phyloP scores from a whole-genome alignment of 2,113 vertebrate genomes.

The Romanogobio albipinnatus region DNA sequence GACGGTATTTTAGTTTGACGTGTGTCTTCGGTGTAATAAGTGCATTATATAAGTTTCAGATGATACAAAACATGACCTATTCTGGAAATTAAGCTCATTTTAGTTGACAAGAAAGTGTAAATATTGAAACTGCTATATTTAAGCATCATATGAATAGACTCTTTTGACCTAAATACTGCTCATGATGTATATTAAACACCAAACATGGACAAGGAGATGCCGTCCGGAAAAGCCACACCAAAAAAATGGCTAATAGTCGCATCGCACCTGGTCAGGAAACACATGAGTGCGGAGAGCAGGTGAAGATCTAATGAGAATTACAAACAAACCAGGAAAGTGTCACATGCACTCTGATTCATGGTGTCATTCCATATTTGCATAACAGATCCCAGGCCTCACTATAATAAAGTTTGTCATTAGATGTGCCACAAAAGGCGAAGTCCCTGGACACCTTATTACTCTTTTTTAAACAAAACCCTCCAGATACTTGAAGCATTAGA shows the following conservation, averaged over 20 bases:
- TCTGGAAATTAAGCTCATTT: too few species aligned
- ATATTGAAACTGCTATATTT: too few species aligned
- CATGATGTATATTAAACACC: not conserved
- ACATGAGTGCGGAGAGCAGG: not conserved
- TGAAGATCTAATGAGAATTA: not conserved
- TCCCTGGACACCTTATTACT: conserved; percentile 44
- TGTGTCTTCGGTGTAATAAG: not conserved
- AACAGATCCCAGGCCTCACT: not conserved
- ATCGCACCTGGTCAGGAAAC: not conserved
- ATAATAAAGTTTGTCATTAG: conserved; percentile 1
- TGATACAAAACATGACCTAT: not conserved
- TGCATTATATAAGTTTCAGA: not conserved
- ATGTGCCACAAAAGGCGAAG: conserved; percentile 43
- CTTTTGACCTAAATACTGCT: not conserved
- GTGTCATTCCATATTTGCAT: not conserved
- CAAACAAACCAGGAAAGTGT: not conserved
- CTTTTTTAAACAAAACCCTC: conserved; percentile 44
- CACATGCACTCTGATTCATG: not conserved
- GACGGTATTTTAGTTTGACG: not conserved
- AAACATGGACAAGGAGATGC: not conserved
- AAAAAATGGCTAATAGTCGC: not conserved
- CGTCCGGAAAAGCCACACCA: not conserved
- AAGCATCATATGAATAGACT: too few species aligned
- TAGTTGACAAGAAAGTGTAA: too few species aligned
- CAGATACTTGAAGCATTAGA: conserved; percentile 47